Evolutionary conservation across 2,888 invertebrate genomes (phyloP).

Genomic region (Oscheius sp.): DNA sequence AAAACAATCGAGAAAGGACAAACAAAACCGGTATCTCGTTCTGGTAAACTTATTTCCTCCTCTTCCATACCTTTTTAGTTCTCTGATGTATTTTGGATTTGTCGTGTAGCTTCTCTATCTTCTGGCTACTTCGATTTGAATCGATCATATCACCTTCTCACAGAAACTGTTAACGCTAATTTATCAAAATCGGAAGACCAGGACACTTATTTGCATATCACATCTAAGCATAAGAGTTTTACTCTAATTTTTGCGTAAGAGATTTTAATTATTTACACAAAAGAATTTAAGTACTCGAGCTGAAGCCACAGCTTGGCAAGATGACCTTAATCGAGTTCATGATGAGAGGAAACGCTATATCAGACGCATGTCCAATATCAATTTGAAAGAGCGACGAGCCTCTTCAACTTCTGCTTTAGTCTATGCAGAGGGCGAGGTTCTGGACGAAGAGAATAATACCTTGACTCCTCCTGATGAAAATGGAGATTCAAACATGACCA

Average conservation of each 20-base stretch:
- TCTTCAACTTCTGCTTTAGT: no score
- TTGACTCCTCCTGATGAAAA: no score
- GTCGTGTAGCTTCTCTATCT: constrained; percentile 42
- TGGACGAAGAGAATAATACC: no score
- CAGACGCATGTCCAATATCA: constrained; percentile 35
- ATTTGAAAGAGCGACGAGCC: background rate
- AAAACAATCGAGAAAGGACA: constrained; percentile 61
- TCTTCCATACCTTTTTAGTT: constrained; percentile 56
- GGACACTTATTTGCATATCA: constrained; percentile 30
- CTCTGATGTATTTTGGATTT: constrained; percentile 63
- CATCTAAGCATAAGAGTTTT: constrained; percentile 41
- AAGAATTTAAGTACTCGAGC: constrained; percentile 31
- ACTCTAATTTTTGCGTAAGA: constrained; percentile 36
- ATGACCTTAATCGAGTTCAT: constrained; percentile 34
- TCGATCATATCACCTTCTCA: constrained; percentile 55
- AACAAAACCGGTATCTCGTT: constrained; percentile 57
- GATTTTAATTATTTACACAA: no score
- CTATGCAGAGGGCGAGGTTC: no score
- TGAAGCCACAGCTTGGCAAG: constrained; percentile 41
- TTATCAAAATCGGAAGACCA: constrained; percentile 40
- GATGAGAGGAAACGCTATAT: constrained; percentile 33
- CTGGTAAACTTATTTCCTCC: constrained; percentile 38
- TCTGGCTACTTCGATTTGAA: constrained; percentile 51
- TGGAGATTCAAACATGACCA: no score
- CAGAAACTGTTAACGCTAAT: constrained; percentile 48